Percentiles rank a stretch among this genome's conserved stretches.
Evolutionary conservation across 2,113 vertebrate species (phyloP).

Genomic region (Ageneiosus marmoratus): DNA sequence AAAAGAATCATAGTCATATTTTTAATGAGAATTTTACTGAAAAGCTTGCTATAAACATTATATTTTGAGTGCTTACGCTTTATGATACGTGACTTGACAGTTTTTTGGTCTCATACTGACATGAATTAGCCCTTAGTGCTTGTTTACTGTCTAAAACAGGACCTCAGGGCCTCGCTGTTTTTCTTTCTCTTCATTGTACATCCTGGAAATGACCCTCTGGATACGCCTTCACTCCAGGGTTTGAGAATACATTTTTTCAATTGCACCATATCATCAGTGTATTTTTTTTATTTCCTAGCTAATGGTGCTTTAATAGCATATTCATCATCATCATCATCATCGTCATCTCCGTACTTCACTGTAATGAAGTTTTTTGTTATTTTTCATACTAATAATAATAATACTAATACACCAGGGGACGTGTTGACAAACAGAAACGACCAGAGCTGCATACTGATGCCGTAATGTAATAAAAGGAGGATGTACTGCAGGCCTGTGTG

Average conservation of each 20-base stretch:
- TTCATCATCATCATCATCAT: slow-evolving; percentile 7
- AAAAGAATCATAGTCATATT: neutral
- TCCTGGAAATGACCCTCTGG: neutral
- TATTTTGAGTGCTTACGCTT: neutral
- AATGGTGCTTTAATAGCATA: slow-evolving; percentile 28
- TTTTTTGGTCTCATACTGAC: neutral
- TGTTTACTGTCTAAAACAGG: neutral
- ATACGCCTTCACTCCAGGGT: neutral
- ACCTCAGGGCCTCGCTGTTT: neutral
- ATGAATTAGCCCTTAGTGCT: neutral
- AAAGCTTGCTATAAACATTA: neutral
- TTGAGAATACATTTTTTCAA: neutral
- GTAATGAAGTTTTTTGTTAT: neutral
- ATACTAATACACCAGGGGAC: neutral
- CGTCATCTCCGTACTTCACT: neutral
- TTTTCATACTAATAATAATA: slow-evolving; percentile 9
- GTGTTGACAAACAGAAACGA: slow-evolving; percentile 19
- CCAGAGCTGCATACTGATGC: slow-evolving; percentile 15
- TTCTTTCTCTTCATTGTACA: neutral
- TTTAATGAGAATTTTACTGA: neutral
- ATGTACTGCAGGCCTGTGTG: slow-evolving; percentile 16
- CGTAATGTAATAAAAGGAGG: slow-evolving; percentile 32
- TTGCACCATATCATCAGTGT: neutral
- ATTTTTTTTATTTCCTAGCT: neutral
- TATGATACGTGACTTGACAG: neutral